These are phyloP conservation scores for Connochaetes taurinus DNA, from an alignment of 2,113 vertebrate genomes.

Conservation along the genomic window DNA sequence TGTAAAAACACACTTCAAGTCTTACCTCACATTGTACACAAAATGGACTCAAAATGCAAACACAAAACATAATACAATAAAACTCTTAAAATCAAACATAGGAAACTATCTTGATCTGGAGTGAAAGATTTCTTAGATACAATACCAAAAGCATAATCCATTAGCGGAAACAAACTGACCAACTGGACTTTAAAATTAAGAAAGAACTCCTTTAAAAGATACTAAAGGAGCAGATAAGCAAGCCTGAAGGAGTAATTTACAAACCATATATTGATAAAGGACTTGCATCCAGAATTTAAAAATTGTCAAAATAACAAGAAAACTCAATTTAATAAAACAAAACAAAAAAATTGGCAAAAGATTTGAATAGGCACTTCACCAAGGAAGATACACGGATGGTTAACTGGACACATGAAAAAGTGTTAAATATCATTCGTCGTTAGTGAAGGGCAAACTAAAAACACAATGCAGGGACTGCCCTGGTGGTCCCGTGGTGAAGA, in stretches of 20 bases:
- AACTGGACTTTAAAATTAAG: not conserved
- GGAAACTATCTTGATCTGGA: not conserved
- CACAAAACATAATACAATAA: not conserved
- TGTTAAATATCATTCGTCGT: not conserved
- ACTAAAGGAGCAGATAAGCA: not conserved
- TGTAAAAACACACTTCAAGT: not conserved
- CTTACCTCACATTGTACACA: not conserved
- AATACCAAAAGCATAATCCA: not conserved
- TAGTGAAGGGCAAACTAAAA: not conserved
- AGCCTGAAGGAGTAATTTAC: not conserved
- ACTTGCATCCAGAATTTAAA: not conserved
- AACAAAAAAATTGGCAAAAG: not conserved
- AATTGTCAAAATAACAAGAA: not conserved
- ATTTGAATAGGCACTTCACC: not conserved
- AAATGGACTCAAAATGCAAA: not conserved
- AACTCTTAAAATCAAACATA: not conserved
- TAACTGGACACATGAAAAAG: not conserved
- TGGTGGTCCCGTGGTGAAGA: not conserved
- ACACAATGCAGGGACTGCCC: not conserved
- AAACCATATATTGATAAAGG: not conserved
- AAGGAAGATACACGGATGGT: not conserved
- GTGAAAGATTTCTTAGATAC: not conserved
- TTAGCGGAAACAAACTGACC: not conserved
- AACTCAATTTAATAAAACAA: not conserved
- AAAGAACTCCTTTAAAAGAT: not conserved